Evolutionary conservation across 53 echinoderm and acorn worm genomes (phyloP), one percentile per base, ranked within the genome.

Genomic region (Pentamera pediparva): DNA sequence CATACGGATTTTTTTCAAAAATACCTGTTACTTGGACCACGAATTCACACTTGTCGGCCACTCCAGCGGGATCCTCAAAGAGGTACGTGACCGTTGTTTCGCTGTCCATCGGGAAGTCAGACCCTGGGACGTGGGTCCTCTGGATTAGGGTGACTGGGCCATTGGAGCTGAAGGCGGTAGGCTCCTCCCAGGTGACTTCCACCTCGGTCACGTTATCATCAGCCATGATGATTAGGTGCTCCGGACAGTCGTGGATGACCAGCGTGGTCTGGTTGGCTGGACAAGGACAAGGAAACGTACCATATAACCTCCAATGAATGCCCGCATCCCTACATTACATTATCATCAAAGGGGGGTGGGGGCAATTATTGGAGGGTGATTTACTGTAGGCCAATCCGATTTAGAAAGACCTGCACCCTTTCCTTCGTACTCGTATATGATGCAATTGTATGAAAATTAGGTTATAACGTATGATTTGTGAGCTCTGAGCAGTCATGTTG

Each of bases 31-130:
- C 27, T 65, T n/a, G 37, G 41, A 65, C 41, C 28, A 39, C 39
- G 27, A 65, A 65, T 65, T 65, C 65, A 65, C 65, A 65, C 25
- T 65, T 65, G 37, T 17, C 65, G 6, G 65, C 65, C 13, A 38
- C n/a, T 18, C 65, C 39, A 0, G 20, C 65, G 4, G 39, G 27
- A 15, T 65, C 65, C 12, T 65, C 65, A 65, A 39, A 65, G 39
- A 65, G 22, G 12, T 65, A 65, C 7, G 65, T 65, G 18, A 65
- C 65, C 37, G 65, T 65, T 9, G 21, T 18, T 2, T 39, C 12
- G 8, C 65, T 40, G 9, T 65, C 27, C 25, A 33, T 27, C 15
- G 65, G 12, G 35, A 65, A 65, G 22, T 19, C 40, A 7, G 34
- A 17, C 39, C 65, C 65, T 6, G 65, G 40, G 1, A 0, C 22